phyloP scores from a whole-genome alignment of 35 echinoderm and acorn worm species.

The Lytechinus variegatus region DNA sequence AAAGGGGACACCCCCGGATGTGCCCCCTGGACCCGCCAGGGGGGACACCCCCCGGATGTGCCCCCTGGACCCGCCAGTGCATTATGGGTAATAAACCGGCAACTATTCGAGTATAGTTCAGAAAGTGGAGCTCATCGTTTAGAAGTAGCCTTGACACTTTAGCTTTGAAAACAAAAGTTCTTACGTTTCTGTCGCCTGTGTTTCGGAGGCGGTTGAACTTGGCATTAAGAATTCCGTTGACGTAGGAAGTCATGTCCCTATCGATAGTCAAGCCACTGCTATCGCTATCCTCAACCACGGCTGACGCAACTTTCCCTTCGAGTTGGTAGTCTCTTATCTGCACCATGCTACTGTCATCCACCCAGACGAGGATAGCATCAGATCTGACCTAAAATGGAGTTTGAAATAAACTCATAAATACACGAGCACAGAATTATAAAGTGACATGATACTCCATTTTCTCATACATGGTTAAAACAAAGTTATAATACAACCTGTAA shows the following conservation, averaged over 20 bases:
- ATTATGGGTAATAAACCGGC: too few species aligned
- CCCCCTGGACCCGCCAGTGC: too few species aligned
- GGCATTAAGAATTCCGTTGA: constrained; percentile 57
- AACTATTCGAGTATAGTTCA: too few species aligned
- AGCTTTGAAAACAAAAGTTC: not conserved
- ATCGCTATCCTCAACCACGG: constrained; percentile 45
- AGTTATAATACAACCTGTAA: too few species aligned
- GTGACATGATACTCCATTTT: too few species aligned
- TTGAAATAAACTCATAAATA: not conserved
- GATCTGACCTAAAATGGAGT: constrained; percentile 54
- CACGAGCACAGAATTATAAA: too few species aligned
- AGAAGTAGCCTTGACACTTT: too few species aligned
- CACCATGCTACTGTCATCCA: constrained; percentile 22
- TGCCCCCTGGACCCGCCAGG: too few species aligned
- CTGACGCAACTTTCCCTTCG: not conserved
- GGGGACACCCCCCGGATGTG: too few species aligned
- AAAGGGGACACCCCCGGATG: too few species aligned
- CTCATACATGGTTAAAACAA: too few species aligned
- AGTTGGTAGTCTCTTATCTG: constrained; percentile 71
- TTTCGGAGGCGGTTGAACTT: constrained; percentile 68
- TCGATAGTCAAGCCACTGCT: constrained; percentile 51
- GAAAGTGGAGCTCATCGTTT: too few species aligned
- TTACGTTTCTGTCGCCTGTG: constrained; percentile 72
- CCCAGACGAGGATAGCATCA: constrained; percentile 76
- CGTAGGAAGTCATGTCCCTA: constrained; percentile 8